Base-by-base conservation (phyloP, 2,113 vertebrate species). In the Hippocampus comes region DNA sequence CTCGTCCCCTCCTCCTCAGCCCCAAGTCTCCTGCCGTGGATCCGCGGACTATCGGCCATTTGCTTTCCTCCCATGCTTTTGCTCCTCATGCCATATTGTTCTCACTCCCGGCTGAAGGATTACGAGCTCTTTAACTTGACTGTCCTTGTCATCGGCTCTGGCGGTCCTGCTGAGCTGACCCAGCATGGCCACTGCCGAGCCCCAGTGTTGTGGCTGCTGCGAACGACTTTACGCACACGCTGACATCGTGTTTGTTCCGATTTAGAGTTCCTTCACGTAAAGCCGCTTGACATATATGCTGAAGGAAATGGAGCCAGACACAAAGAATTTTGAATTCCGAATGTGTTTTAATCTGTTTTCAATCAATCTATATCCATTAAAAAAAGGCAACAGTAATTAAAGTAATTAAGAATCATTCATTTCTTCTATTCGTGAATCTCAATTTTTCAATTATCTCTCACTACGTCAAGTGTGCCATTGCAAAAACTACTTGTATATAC, bases 71-170 rank as follows among this genome's bases (percentile, higher is more conserved):
- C 72, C 30, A 11, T 72, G 80, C 42, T 74, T 86, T 81, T 69
- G n/a, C 53, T 67, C 30, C 60, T 49, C 5, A 23, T 70, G 60
- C 89, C 89, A 89, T 86, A 77, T 83, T 84, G 72, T 78, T 66
- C 63, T 84, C 68, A 83, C 42, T 79, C 90, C 91, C 89, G 90
- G 91, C 87, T 91, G 85, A 86, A 86, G 92, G 93, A 94, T 95
- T 95, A 94, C 87, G 93, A 93, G 88, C 91, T 93, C 94, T 93
- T 73, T 91, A 93, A 93, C 93, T 93, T 84, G 70, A 68, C 84
- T 76, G 90, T 88, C 81, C 73, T 78, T 69, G 90, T 88, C 78
- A 70, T 70, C 80, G 89, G 90, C 89, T 92, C 90, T 91, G 74
- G 87, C 90, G 87, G 88, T 89, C 86, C 91, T 90, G 86, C 89